phyloP scores from a whole-genome alignment of 35 echinoderm and acorn worm species.

The Ophiothrix spiculata region DNA sequence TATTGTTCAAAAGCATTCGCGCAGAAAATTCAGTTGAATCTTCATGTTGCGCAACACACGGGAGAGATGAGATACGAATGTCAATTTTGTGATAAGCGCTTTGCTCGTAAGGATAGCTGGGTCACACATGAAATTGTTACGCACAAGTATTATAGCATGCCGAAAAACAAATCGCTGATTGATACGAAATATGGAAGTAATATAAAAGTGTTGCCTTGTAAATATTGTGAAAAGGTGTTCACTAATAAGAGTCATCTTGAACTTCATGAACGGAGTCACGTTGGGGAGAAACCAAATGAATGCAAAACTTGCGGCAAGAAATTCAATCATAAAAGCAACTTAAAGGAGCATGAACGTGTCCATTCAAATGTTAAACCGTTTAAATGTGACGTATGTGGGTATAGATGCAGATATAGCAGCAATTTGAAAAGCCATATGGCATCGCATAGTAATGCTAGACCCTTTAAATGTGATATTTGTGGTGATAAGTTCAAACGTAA shows the following conservation, averaged over 20 bases:
- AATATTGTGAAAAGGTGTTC: not conserved
- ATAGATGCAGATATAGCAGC: not conserved
- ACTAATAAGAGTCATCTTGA: not conserved
- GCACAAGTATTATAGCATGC: not conserved
- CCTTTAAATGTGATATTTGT: too few relatives aligned
- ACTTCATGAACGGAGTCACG: not conserved
- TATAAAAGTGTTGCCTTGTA: not conserved
- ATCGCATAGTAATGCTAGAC: too few relatives aligned
- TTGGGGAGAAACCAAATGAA: not conserved
- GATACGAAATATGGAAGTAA: not conserved
- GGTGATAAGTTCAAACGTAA: too few relatives aligned
- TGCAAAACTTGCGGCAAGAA: constrained; percentile 2
- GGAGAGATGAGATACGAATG: not conserved
- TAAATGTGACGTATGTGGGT: constrained; percentile 1
- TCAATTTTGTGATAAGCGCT: not conserved
- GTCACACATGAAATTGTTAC: not conserved
- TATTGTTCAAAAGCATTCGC: not conserved
- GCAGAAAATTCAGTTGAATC: not conserved
- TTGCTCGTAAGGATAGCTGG: not conserved
- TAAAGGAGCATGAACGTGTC: not conserved
- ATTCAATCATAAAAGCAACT: not conserved
- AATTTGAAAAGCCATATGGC: not conserved
- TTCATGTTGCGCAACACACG: not conserved
- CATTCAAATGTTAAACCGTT: not conserved
- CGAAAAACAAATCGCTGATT: not conserved